Percentiles rank a stretch among this genome's conserved stretches.
These are phyloP conservation scores for Cynodonichthys magdalenae DNA, from an alignment of 2,797 vertebrate species.

Conservation along the genomic window DNA sequence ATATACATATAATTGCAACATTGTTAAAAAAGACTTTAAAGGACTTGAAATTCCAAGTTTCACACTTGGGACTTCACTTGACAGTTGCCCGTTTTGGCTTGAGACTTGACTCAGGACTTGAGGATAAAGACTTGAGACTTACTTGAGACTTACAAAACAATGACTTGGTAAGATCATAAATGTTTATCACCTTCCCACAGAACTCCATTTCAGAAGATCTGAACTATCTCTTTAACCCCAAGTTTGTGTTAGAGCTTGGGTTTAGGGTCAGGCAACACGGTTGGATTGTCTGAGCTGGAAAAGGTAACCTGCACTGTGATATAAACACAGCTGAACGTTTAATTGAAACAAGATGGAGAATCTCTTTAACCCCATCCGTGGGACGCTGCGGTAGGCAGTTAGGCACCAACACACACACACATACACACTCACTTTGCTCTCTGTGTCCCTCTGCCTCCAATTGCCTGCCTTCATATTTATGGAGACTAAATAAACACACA, in stretches of 20 bases:
- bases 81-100: no score
- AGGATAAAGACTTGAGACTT: no score
- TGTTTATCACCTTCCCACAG: no score
- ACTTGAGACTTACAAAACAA: no score
- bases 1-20: no score
- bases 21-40: no score
- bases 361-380: conserved; percentile 61
- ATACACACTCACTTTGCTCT: conserved; percentile 23
- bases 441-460: conserved; percentile 32
- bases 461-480: conserved; percentile 46
- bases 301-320: conserved; percentile 67
- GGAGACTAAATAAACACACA: conserved; percentile 65
- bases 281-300: conserved; percentile 43
- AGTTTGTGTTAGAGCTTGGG: conserved; percentile 32
- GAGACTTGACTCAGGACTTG: no score
- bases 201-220: conserved; percentile 12
- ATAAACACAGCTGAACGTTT: conserved; percentile 72
- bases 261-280: conserved; percentile 46
- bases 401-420: conserved; percentile 32
- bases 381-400: conserved; percentile 64
- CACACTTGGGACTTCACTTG: no score
- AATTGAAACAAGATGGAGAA: conserved; percentile 80
- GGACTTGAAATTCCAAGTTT: no score
- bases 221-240: conserved; percentile 41
- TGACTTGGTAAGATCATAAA: no score